Base-by-base conservation (phyloP, 2,797 vertebrate genomes). In the Cygnus olor region DNA sequence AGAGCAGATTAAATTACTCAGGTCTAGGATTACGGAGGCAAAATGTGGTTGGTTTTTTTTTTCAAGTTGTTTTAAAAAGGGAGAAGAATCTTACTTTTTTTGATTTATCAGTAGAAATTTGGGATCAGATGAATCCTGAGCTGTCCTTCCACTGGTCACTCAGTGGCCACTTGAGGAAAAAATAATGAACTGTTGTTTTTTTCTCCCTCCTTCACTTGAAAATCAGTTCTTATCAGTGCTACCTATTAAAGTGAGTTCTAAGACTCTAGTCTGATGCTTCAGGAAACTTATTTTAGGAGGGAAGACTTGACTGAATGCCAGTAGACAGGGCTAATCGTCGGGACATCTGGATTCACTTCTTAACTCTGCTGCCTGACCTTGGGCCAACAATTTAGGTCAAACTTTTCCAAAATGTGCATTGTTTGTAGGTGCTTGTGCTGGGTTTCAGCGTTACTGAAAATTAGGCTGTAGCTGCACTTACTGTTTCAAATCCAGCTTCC, bases 261-360 rank as follows among this genome's bases (percentile, higher is more conserved):
- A 94, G 90, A 69, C 84, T 61, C 8, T 30, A 80, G 86, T 74
- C 86, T 95, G 54, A 80, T 95, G 85, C 84, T 89, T 88, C 91
- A 88, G 92, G 88, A 92, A 95, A 95, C 86, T 97, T 94, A 89
- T 94, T 95, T 95, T 92, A 95, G 94, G 92, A 96, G 79, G 66
- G 45, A 93, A 88, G 88, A 40, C 78, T 95, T 94, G 94, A 94
- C 80, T 88, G 74, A 86, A 64, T 90, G 95, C 95, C 95, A 96
- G 5, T 20, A 95, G 95, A 94, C 89, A 18, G 60, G 70, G 88
- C 90, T 96, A 93, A 95, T 97, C 84, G 66, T 91, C 18, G 6
- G 72, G 93, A 95, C 92, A 95, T 95, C 94, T 95, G 95, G 90
- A 94, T 95, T 96, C 94, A 92, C 81, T 93, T 91, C 94, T 97